Conservation (phyloP, 2,888 invertebrate genomes). For the Lasioglossum villosulum region DNA sequence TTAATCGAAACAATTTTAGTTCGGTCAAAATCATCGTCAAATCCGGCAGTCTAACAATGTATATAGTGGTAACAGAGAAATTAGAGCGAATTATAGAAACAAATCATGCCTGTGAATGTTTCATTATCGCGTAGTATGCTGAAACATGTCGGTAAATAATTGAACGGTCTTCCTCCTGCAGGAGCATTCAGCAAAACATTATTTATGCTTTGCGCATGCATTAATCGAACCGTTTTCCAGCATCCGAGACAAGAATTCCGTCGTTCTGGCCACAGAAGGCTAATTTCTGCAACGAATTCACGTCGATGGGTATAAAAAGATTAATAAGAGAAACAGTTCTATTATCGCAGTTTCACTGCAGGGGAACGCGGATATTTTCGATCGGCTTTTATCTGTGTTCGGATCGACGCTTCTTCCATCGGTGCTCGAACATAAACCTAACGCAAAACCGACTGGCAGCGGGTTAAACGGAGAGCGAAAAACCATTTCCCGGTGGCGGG, state of each 20-base stretch:
- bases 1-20: not conserved
- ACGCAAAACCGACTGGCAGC: constrained; percentile 46
- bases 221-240: not conserved
- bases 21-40: not conserved
- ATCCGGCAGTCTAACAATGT: too few species aligned
- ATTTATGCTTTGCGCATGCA: not conserved
- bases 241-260: not conserved
- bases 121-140: not conserved
- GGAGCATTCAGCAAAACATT: not conserved
- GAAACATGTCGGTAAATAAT: not conserved
- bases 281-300: not conserved
- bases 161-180: not conserved
- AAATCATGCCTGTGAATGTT: not conserved
- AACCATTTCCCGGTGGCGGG: constrained; percentile 14
- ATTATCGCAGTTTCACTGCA: not conserved
- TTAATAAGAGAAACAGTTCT: too few species aligned
- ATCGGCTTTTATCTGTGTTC: constrained; percentile 50
- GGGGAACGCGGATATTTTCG: constrained; percentile 16
- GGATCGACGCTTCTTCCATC: constrained; percentile 64
- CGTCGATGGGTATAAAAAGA: not conserved
- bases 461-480: constrained; percentile 9
- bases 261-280: not conserved
- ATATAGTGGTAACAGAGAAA: not conserved
- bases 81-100: not conserved
- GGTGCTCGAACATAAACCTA: constrained; percentile 54